phyloP scores from a whole-genome alignment of 2,797 vertebrate genomes.

The Lithobates pipiens region DNA sequence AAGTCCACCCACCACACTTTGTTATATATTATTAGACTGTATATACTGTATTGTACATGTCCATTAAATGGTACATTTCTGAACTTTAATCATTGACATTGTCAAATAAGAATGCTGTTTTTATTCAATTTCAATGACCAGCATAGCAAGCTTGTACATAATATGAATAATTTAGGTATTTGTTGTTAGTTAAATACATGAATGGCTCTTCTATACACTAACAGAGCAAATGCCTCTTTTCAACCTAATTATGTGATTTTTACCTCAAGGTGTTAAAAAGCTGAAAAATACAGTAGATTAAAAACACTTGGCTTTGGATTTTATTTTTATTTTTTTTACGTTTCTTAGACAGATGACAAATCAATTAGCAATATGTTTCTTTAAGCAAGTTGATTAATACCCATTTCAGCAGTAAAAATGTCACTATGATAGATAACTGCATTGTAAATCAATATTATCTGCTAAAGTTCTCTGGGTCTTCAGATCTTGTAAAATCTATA shows the following conservation, averaged over 20 bases:
- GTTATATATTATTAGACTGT: too few relatives aligned
- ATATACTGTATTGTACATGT: too few relatives aligned
- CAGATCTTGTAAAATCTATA: slow-evolving; percentile 34
- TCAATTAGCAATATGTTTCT: slow-evolving; percentile 43
- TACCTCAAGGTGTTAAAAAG: not conserved
- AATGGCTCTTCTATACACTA: not conserved
- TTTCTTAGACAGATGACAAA: slow-evolving; percentile 6
- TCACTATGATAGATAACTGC: slow-evolving; percentile 37
- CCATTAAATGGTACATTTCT: too few relatives aligned
- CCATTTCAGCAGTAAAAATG: slow-evolving; percentile 29
- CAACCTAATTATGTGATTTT: too few relatives aligned
- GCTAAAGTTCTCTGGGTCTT: slow-evolving; percentile 10
- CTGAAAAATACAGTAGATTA: not conserved
- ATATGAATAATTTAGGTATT: not conserved
- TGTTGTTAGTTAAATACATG: not conserved
- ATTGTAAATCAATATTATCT: slow-evolving; percentile 49
- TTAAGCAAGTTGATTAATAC: slow-evolving; percentile 41
- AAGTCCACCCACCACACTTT: too few relatives aligned
- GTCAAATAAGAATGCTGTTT: too few relatives aligned
- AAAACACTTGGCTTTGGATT: not conserved
- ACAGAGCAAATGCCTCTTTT: not conserved
- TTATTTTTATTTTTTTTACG: slow-evolving; percentile 22
- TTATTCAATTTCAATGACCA: too few relatives aligned
- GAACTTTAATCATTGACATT: too few relatives aligned
- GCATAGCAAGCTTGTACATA: not conserved